Conservation (phyloP, 2,797 vertebrate species). For the Podarcis lilfordi region DNA sequence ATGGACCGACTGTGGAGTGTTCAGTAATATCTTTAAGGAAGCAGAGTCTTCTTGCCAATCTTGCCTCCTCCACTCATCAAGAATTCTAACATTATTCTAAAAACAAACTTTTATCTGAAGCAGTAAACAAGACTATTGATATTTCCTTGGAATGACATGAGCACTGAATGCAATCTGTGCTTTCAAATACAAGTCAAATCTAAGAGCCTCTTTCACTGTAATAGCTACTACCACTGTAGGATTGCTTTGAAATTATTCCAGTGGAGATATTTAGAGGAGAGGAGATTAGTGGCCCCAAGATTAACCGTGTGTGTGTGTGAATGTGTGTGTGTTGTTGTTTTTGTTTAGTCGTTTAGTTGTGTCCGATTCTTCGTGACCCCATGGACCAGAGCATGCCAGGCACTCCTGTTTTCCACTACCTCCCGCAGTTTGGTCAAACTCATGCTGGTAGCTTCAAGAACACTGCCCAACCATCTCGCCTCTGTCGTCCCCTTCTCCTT, state of each 20-base stretch:
- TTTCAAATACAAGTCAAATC: conserved; percentile 59
- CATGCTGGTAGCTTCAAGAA: too few relatives aligned
- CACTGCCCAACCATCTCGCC: too few relatives aligned
- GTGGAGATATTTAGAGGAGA: background rate
- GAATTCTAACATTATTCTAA: conserved; percentile 51
- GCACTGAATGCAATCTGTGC: conserved; percentile 59
- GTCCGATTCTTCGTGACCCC: too few relatives aligned
- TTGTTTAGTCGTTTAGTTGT: too few relatives aligned
- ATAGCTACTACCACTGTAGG: background rate
- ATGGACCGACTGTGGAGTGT: conserved; percentile 62
- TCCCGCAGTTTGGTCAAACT: too few relatives aligned
- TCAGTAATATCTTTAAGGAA: conserved; percentile 63
- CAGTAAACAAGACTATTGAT: conserved; percentile 64
- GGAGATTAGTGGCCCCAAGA: too few relatives aligned
- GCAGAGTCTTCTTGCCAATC: conserved; percentile 50
- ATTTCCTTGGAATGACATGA: conserved; percentile 66
- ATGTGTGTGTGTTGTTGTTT: too few relatives aligned
- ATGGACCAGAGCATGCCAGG: too few relatives aligned
- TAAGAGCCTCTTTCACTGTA: conserved; percentile 12
- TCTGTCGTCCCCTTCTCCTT: too few relatives aligned
- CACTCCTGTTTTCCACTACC: too few relatives aligned
- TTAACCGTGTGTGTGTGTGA: too few relatives aligned
- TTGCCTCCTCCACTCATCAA: conserved; percentile 60
- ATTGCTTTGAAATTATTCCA: background rate
- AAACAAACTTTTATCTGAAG: conserved; percentile 69